Base-by-base conservation (phyloP, 2,888 invertebrate species). In the Drosophila acutilabella region DNA sequence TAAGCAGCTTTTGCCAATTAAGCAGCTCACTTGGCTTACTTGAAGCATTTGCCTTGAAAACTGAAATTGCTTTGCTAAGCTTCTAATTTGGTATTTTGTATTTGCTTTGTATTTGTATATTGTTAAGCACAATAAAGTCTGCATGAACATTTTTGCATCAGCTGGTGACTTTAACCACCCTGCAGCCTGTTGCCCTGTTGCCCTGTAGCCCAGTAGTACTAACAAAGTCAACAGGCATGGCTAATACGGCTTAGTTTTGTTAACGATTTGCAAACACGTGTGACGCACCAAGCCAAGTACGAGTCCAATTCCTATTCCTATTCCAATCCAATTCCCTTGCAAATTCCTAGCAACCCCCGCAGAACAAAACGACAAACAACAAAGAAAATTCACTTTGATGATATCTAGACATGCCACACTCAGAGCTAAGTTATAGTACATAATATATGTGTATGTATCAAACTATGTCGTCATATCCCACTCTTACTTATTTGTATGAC, bases 1-100 rank as follows among this genome's bases (percentile, higher is more conserved):
- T 77, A 82, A 84, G 82, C 78, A 62, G 81, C 81, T 74, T 84
- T 81, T 84, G 66, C 84, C 82, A 82, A 82, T 84, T 82, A 84
- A 78, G 70, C 82, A 78, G 80, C 80, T 83, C 61, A 69, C 65
- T 60, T 67, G 40, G 61, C 62, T 58, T 71, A 59, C 53, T 60
- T 36, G n/a, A 30, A 30, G 45, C 41, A 74, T 69, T 30, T 66
- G 74, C 64, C 70, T 80, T 62, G 77, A 69, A 71, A 67, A 62
- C 65, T 70, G 51, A 80, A 77, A 73, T 71, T 69, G 73, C 59
- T 73, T 75, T 72, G 73, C 71, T 71, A 65, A 76, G 69, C 71
- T 57, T 57, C 67, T 42, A 64, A 64, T 69, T 71, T 71, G 74
- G 64, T 59, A 70, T 67, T 74, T 30, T 30, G 30, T 30, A 30